Conservation (phyloP, 2,797 vertebrate genomes). For the Hephaestus fuliginosus region DNA sequence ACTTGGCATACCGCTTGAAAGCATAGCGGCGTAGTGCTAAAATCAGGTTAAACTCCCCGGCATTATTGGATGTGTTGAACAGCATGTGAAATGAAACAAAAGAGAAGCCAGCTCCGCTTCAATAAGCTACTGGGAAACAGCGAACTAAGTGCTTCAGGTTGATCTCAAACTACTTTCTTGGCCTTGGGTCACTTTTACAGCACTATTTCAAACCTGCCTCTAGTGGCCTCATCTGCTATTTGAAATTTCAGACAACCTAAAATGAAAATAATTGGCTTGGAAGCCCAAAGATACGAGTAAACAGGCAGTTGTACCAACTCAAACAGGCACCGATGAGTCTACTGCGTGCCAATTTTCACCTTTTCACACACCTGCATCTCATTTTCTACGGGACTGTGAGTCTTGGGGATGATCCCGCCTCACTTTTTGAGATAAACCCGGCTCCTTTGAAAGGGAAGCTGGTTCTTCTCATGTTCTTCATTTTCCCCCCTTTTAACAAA, state of each 20-base stretch:
- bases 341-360: background rate
- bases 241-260: constrained; percentile 22
- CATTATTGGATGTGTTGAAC: constrained; percentile 9
- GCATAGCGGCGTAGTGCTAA: constrained; percentile 12
- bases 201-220: constrained; percentile 15
- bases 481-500: constrained; percentile 18
- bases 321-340: constrained; percentile 19
- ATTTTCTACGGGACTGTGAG: constrained; percentile 18
- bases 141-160: constrained; percentile 13
- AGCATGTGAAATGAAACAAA: constrained; percentile 10
- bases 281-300: constrained; percentile 1
- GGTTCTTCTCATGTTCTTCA: background rate
- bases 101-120: constrained; percentile 4
- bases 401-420: constrained; percentile 36
- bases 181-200: constrained; percentile 12
- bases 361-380: constrained; percentile 48
- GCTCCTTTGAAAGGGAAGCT: constrained; percentile 18
- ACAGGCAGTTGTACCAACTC: constrained; percentile 17
- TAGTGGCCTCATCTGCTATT: constrained; percentile 17
- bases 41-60: constrained; percentile 26
- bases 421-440: constrained; percentile 37
- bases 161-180: constrained; percentile 18
- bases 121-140: background rate
- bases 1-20: constrained; percentile 22
- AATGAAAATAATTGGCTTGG: constrained; percentile 31